Evolutionary conservation across 2,888 invertebrate species (phyloP).

Genomic region (Polylopha cassiicola): DNA sequence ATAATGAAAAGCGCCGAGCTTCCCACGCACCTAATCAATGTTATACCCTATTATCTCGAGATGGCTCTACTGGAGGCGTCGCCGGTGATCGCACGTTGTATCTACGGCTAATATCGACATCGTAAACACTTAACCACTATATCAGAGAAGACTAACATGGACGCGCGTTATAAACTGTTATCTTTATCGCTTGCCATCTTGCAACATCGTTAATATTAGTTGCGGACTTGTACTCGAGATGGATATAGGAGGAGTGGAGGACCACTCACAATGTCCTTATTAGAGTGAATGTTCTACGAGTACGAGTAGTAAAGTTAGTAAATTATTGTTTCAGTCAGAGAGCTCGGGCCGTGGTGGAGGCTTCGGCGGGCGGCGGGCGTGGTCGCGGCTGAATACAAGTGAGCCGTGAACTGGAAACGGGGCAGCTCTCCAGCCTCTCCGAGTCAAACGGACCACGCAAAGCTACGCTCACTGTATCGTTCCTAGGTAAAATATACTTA

Average conservation of each 20-base stretch:
- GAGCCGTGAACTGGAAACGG: constrained; percentile 4
- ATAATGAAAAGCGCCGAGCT: constrained; percentile 19
- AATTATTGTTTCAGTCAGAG: constrained; percentile 20
- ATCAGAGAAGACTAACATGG: constrained; percentile 11
- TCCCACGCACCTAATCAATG: constrained; percentile 27
- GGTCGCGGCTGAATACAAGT: constrained; percentile 1
- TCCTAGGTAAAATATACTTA: too few relatives aligned
- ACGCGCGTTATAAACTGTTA: constrained; percentile 14
- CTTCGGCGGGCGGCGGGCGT: too few relatives aligned
- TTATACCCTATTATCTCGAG: constrained; percentile 27
- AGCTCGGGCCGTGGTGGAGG: too few relatives aligned
- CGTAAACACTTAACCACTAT: constrained; percentile 21
- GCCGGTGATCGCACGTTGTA: constrained; percentile 18
- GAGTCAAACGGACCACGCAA: background rate
- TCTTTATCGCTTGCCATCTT: constrained; percentile 2
- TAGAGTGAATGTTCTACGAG: too few relatives aligned
- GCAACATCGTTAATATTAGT: too few relatives aligned
- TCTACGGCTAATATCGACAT: constrained; percentile 17
- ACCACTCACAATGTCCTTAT: too few relatives aligned
- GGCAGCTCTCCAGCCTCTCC: constrained; percentile 1
- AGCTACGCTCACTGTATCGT: constrained; percentile 7
- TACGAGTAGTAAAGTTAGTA: too few relatives aligned
- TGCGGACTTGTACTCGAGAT: too few relatives aligned
- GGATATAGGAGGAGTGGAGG: too few relatives aligned
- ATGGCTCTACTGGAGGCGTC: constrained; percentile 19